phyloP scores from a whole-genome alignment of 2,797 vertebrate genomes.

The Trachurus trachurus region DNA sequence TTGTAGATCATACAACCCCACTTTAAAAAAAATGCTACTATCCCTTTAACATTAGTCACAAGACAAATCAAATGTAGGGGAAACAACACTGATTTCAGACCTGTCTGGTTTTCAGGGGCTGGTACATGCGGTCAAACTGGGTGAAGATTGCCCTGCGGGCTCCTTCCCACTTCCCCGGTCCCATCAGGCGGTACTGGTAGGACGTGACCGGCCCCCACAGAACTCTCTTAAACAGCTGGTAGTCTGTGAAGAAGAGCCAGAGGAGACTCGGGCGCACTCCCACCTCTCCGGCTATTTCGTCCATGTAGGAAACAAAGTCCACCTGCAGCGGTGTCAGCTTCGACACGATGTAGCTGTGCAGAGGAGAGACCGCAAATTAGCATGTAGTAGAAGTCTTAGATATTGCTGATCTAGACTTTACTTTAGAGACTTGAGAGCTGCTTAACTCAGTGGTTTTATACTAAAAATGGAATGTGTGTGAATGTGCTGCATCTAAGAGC shows the following conservation, averaged over 20 bases:
- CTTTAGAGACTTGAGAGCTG: too few species aligned
- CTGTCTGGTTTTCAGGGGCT: conserved; percentile 84
- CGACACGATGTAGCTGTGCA: conserved; percentile 86
- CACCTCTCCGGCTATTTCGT: conserved; percentile 85
- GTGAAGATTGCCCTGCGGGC: conserved; percentile 87
- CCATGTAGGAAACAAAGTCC: conserved; percentile 90
- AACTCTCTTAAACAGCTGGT: conserved; percentile 82
- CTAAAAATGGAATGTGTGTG: too few species aligned
- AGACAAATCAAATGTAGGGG: background rate
- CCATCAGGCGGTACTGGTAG: conserved; percentile 88
- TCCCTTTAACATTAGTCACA: background rate
- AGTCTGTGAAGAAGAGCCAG: conserved; percentile 87
- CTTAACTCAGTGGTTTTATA: too few species aligned
- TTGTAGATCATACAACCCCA: too few species aligned
- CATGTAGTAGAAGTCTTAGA: too few species aligned
- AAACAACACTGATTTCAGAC: conserved; percentile 39
- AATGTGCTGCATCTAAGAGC: too few species aligned
- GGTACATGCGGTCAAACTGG: conserved; percentile 83
- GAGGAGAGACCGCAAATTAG: conserved; percentile 26
- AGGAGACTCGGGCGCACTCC: conserved; percentile 83
- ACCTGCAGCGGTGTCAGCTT: conserved; percentile 88
- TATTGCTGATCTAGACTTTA: too few species aligned
- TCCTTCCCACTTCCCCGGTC: conserved; percentile 85
- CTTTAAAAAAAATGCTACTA: too few species aligned
- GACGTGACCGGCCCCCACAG: conserved; percentile 87